Base-by-base conservation (phyloP, 1,140 invertebrate genomes). In the Caenorhabditis remanei region DNA sequence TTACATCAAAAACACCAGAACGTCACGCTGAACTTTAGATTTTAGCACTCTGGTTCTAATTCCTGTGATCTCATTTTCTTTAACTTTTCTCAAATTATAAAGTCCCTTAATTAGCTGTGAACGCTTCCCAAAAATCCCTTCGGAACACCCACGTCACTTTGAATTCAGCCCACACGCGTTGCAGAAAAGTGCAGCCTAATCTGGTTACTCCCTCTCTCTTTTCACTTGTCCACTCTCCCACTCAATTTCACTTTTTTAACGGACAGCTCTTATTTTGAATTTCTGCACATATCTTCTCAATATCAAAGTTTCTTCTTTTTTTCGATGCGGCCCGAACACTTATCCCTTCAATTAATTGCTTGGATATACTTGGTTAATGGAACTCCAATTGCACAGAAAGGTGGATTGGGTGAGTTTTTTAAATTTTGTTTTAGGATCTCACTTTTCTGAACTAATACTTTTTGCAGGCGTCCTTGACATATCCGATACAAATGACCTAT, bases 91-190 rank as follows among this genome's bases (percentile, higher is more conserved):
- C 11, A 9, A 24, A 71, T n/a, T 46, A 43, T 32, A 24, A 16
- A 24, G 32, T 63, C n/a, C 32, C 4, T 1, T 1, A 58, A 58
- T 58, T 16, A 58, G n/a, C 13, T 58, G 56, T 8, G 56, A 63
- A 63, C 32, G 1, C 24, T 21, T 40, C 11, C 6, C 32, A 0
- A 32, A 2, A 32, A 32, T 32, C 32, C 32, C 32, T 32, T 32
- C 2, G 46, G 71, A 79, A 79, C 71, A 79, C 71, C 71, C 46
- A 79, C 71, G 71, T 79, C 71, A 79, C 46, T 79, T 63, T 50
- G 71, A 79, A 79, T 79, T 79, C 71, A 79, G 71, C 71, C 71
- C 71, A 50, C 71, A 79, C 71, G 71, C 71, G 40, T 79, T 79
- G 46, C 46, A 79, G 71, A 79, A 79, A 24, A 79, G 71, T 79